Evolutionary conservation across 2,888 invertebrate genomes (phyloP).

Genomic region (Parnassius glacialis): DNA sequence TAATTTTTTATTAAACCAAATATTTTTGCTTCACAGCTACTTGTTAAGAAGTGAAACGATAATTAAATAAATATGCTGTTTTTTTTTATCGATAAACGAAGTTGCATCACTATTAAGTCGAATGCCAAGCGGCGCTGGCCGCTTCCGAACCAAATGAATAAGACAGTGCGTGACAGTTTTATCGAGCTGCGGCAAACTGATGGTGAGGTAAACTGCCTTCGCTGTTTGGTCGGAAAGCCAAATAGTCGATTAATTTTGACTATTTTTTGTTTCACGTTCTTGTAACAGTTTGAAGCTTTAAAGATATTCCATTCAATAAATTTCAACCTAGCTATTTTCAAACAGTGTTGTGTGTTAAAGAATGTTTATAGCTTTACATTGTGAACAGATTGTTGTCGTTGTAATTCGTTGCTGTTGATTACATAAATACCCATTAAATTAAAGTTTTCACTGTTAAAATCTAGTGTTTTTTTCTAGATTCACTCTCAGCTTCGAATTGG

Average conservation of each 20-base stretch:
- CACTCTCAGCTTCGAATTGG: too few species aligned
- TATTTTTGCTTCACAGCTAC: too few species aligned
- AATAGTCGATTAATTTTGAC: slow-evolving; percentile 20
- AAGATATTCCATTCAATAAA: not conserved
- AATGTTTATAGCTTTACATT: not conserved
- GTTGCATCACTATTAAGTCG: slow-evolving; percentile 12
- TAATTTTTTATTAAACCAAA: too few species aligned
- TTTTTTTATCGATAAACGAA: slow-evolving; percentile 2
- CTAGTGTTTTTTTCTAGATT: too few species aligned
- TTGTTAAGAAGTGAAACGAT: not conserved
- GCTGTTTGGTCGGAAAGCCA: slow-evolving; percentile 5
- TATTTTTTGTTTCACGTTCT: slow-evolving; percentile 6
- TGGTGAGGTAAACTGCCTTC: slow-evolving; percentile 7
- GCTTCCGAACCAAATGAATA: slow-evolving; percentile 23
- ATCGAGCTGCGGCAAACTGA: slow-evolving; percentile 12
- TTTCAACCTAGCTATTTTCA: not conserved
- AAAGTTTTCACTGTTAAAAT: too few species aligned
- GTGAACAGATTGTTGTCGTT: not conserved
- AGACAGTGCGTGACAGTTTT: slow-evolving; percentile 23
- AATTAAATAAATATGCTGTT: not conserved
- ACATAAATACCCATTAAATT: too few species aligned
- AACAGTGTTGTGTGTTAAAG: not conserved
- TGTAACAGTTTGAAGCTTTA: not conserved
- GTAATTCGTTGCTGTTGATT: not conserved
- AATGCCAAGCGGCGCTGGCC: not conserved